phyloP scores from a whole-genome alignment of 2,113 vertebrate genomes.

The Pavo muticus region DNA sequence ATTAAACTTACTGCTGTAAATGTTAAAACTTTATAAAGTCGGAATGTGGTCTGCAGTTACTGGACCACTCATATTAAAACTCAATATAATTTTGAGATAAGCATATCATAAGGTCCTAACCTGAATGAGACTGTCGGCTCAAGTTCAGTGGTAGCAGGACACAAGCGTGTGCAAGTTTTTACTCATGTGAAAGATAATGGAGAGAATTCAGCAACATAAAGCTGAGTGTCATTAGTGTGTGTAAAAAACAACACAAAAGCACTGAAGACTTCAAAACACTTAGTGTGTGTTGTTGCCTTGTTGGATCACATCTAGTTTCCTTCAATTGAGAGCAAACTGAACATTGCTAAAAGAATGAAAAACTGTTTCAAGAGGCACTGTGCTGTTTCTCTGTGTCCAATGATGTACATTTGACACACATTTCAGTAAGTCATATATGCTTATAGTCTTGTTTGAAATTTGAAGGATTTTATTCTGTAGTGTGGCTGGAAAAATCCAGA shows the following conservation, averaged over 20 bases:
- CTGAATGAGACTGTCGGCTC: background rate
- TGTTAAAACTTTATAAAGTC: slow-evolving; percentile 7
- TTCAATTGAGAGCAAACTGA: background rate
- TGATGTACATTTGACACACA: background rate
- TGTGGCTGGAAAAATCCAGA: background rate
- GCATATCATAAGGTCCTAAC: background rate
- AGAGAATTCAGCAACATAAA: background rate
- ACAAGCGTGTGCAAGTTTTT: rapidly evolving
- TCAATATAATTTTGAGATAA: background rate
- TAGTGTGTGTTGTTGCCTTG: background rate
- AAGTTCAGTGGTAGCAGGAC: background rate
- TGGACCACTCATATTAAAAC: background rate
- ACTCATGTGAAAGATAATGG: background rate
- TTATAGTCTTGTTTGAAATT: background rate
- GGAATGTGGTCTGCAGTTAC: background rate
- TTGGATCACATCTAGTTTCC: background rate
- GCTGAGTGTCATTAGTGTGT: background rate
- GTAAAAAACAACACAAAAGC: background rate
- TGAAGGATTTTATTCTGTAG: background rate
- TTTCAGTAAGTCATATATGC: background rate
- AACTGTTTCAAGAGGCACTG: background rate
- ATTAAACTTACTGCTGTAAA: slow-evolving; percentile 13
- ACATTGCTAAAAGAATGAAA: background rate
- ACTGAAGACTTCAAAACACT: background rate
- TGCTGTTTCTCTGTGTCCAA: rapidly evolving